Conservation (phyloP, 30 jellyfish, hydroid and myxozoan species). For the Cassiopea andromeda region DNA sequence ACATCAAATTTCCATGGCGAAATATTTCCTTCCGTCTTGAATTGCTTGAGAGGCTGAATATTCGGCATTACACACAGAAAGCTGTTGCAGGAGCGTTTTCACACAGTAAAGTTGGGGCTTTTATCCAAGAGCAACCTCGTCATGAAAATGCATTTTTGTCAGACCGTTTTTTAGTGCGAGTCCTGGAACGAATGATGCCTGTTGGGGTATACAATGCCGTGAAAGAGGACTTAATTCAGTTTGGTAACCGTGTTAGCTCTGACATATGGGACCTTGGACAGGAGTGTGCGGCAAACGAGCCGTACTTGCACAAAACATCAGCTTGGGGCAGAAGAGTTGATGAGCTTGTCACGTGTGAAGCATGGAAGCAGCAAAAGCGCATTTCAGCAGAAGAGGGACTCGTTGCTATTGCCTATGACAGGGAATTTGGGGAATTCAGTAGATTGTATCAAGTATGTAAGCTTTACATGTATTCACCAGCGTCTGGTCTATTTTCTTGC, state of each 20-base stretch:
- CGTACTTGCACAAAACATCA: conserved; percentile 75
- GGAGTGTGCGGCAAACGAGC: conserved; percentile 77
- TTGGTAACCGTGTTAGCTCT: conserved; percentile 78
- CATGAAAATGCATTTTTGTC: conserved; percentile 69
- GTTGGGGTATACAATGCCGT: conserved; percentile 35
- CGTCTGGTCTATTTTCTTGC: conserved; percentile 92
- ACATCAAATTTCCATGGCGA: background rate
- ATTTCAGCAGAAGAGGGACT: conserved; percentile 87
- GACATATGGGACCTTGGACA: conserved; percentile 73
- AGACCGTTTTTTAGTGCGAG: conserved; percentile 57
- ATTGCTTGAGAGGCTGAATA: background rate
- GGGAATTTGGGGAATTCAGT: conserved; percentile 70
- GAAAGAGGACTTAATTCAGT: conserved; percentile 57
- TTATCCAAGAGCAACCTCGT: conserved; percentile 77
- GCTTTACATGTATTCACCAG: conserved; percentile 73
- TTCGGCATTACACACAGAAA: background rate
- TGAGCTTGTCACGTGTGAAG: conserved; percentile 72
- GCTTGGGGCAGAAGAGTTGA: conserved; percentile 94
- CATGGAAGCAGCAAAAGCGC: conserved; percentile 89
- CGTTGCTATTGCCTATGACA: conserved; percentile 85
- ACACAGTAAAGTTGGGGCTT: conserved; percentile 66
- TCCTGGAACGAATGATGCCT: conserved; percentile 56
- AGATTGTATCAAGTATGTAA: conserved; percentile 89
- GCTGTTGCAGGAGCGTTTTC: conserved; percentile 8
- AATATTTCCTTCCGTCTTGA: background rate